Conservation (phyloP, 2,797 vertebrate species). For the Merluccius polli region DNA sequence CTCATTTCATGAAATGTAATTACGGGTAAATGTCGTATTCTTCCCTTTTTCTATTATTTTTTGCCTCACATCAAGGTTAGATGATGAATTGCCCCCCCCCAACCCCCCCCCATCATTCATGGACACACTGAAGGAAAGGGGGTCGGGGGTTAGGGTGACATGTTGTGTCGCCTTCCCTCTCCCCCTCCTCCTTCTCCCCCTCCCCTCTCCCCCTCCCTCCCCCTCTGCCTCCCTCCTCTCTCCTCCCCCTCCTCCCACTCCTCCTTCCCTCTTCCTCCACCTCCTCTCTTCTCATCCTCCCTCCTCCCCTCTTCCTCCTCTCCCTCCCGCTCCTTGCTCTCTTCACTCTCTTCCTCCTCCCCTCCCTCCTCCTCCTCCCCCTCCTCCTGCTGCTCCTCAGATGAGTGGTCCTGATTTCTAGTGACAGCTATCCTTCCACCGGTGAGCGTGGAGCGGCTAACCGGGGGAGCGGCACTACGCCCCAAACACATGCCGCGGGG, state of each 20-base stretch:
- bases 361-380: conserved; percentile 8
- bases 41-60: background rate
- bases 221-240: too few species aligned
- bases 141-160: conserved; percentile 59
- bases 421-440: conserved; percentile 68
- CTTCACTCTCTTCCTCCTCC: too few species aligned
- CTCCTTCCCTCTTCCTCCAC: too few species aligned
- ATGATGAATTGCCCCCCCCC: conserved; percentile 62
- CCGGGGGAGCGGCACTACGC: conserved; percentile 56
- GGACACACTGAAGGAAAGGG: conserved; percentile 14
- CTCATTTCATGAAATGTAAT: conserved; percentile 24
- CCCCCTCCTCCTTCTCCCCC: too few species aligned
- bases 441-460: conserved; percentile 63
- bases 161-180: conserved; percentile 57
- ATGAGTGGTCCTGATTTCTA: conserved; percentile 72
- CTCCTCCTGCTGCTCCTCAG: conserved; percentile 48
- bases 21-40: conserved; percentile 7
- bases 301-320: too few species aligned
- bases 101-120: conserved; percentile 66
- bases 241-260: too few species aligned
- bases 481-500: conserved; percentile 69
- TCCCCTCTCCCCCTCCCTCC: too few species aligned
- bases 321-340: too few species aligned
- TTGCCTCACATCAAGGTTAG: conserved; percentile 23
- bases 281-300: too few species aligned